Percentiles rank a stretch among this genome's conserved stretches.
Evolutionary conservation across 1,140 invertebrate species (phyloP).

Genomic region (Ceratoteleas bidentatus): DNA sequence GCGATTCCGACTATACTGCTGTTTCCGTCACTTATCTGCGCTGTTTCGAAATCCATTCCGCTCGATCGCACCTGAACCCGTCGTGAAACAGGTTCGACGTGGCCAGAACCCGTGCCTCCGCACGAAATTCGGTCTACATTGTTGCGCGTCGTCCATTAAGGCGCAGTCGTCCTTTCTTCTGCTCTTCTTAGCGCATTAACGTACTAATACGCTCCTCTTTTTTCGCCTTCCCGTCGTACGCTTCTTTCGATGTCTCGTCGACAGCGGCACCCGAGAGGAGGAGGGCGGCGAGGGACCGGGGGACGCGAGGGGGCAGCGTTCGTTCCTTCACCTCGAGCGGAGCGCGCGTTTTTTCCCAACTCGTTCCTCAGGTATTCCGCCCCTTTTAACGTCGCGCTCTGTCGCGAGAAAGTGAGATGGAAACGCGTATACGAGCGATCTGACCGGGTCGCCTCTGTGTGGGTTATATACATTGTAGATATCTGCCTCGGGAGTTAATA

Average conservation of each 20-base stretch:
- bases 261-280: constrained; percentile 20
- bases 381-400: constrained; percentile 72
- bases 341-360: constrained; percentile 74
- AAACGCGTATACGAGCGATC: constrained; percentile 26
- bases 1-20: not conserved
- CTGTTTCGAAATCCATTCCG: constrained; percentile 1
- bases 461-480: constrained; percentile 24
- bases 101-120: not conserved
- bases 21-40: not conserved
- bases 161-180: constrained; percentile 10
- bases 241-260: constrained; percentile 34
- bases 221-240: constrained; percentile 25
- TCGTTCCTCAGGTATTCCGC: constrained; percentile 76
- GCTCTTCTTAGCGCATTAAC: constrained; percentile 40
- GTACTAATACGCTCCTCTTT: constrained; percentile 29
- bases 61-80: not conserved
- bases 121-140: constrained; percentile 4
- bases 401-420: constrained; percentile 41
- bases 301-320: constrained; percentile 63
- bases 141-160: constrained; percentile 12
- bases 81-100: not conserved
- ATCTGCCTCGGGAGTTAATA: constrained; percentile 15
- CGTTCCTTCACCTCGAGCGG: constrained; percentile 74
- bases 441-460: constrained; percentile 2
- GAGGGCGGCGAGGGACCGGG: constrained; percentile 33